Evolutionary conservation across 2,113 vertebrate species (phyloP), one percentile per base, ranked within the genome.

Genomic region (Muntiacus muntjak): DNA sequence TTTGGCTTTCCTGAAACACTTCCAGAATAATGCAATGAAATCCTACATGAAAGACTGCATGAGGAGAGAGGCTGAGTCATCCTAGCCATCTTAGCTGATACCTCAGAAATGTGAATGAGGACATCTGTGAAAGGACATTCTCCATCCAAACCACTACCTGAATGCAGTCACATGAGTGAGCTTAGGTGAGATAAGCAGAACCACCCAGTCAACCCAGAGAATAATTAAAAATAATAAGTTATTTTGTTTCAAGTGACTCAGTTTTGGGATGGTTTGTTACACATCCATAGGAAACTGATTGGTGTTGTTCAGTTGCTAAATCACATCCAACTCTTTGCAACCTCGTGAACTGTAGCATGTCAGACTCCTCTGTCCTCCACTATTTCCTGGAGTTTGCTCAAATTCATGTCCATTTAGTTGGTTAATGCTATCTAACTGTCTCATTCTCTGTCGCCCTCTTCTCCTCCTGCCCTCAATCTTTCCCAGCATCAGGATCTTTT

Each of bases 1-100:
- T 92, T 96, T 74, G 50, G 71, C 54, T 95, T 94, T 90, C 47
- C 71, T 76, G 60, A 54, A 81, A 89, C 33, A 81, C 67, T 94
- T 92, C 6, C 33, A 82, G 36, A 21, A 60, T 74, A 45, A 74
- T 16, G 7, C 19, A 60, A 89, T 47, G 60, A 83, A 50, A 12
- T 84, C 40, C 64, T 87, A 62, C 25, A 30, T 90, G 43, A 94
- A 94, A 57, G 74, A 89, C 21, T 33, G 74, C 45, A 25, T 14
- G 85, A 94, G 25, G 30, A 62, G 26, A 81, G 52, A 60, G 45
- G 25, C 33, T 3, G 12, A 96, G 26, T 71, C 78, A 86, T 60
- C 19, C 23, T 14, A n/a, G 50, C 23, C 78, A 60, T 92, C 88
- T 94, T 33, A 54, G 82, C 52, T 15, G 52, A 91, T 88, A 55